Evolutionary conservation across 2,888 invertebrate genomes (phyloP).

Genomic region (Pyrochroa serraticornis): DNA sequence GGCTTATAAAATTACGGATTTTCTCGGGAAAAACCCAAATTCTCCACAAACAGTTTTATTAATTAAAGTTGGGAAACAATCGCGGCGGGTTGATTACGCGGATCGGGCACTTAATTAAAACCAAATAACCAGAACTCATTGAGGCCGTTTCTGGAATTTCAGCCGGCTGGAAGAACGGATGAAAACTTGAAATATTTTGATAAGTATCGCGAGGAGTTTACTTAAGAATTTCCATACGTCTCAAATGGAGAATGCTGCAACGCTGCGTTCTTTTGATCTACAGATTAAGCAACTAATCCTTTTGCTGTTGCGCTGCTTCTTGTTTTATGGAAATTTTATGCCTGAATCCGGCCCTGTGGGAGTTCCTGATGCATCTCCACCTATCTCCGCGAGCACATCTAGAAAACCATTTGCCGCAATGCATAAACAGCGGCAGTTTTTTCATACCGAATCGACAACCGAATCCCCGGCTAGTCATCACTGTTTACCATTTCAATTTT

Average conservation of each 20-base stretch:
- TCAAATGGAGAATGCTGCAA: conserved; percentile 10
- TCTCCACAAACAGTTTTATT: conserved; percentile 23
- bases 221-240: conserved; percentile 13
- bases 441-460: no score
- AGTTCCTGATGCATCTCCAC: no score
- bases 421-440: no score
- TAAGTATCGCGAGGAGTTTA: conserved; percentile 15
- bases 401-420: no score
- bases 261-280: conserved; percentile 15
- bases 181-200: conserved; percentile 11
- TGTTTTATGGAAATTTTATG: conserved; percentile 12
- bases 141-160: conserved; percentile 9
- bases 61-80: conserved; percentile 28
- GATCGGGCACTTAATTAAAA: conserved; percentile 24
- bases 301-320: background rate
- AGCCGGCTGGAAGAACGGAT: conserved; percentile 4
- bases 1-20: conserved; percentile 26
- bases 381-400: no score
- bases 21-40: conserved; percentile 5
- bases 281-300: conserved; percentile 15
- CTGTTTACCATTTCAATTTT: no score
- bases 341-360: no score
- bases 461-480: no score
- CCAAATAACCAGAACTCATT: conserved; percentile 14
- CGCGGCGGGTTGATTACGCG: conserved; percentile 11